Evolutionary conservation across 1,140 invertebrate species (phyloP), one percentile per base, ranked within the genome.

Genomic region (Aphelenchoides fujianensis): DNA sequence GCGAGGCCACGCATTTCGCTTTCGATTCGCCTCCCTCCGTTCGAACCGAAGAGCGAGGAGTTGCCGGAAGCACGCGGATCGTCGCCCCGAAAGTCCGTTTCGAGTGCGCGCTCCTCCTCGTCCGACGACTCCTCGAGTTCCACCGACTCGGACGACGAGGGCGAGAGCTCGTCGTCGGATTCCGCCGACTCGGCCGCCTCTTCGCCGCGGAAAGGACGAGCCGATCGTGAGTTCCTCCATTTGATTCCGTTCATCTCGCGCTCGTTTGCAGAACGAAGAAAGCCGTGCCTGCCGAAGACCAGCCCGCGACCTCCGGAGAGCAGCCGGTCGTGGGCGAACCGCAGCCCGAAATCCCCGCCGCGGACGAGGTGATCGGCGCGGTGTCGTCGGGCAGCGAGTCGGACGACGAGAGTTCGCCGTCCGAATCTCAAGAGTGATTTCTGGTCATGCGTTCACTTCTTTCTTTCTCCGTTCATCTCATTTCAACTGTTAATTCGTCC

Each of bases 61-160:
- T 16, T 48, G 12, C 23, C 23, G 41, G 12, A 48, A 23, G 12
- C 41, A 48, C 23, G 41, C 12, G 41, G 23, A 48, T 48, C 41
- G n/a, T n/a, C 41, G 41, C 12, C 12, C 12, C 12, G 23, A 48
- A 48, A 48, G 23, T 48, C 41, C 12, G 12, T 23, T 12, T 48
- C 41, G 23, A 48, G 41, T 48, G 41, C 41, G 12, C 41, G 41
- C 12, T 48, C 41, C 12, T 16, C 41, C 23, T 48, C 41, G 23
- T 48, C 41, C 12, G 41, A 23, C 41, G 37, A 67, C 30, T 67
- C 36, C 34, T 67, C 36, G 64, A 35, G 36, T 61, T 23, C 36
- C 3, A n/a, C 64, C 12, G 64, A 67, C 55, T 67, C 64, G 5
- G 64, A 34, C 55, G 64, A 67, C 30, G 64, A 67, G 55, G 64